These are phyloP conservation scores for Cremastobaeus sp. DNA, from an alignment of 2,888 invertebrate genomes.

Conservation along the genomic window DNA sequence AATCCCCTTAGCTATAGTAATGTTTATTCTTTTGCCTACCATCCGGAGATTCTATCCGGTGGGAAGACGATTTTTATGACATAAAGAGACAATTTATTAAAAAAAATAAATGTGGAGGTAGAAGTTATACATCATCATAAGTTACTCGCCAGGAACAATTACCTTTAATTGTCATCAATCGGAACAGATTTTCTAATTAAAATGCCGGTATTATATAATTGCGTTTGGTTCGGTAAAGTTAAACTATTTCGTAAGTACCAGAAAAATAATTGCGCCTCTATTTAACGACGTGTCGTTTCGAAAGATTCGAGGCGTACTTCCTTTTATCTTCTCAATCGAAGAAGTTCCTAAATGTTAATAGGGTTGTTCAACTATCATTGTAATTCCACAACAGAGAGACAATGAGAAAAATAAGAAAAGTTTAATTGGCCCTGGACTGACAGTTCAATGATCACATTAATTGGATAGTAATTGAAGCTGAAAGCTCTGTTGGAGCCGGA, in stretches of 20 bases:
- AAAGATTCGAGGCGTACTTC: neutral
- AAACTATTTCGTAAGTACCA: neutral
- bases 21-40: no score
- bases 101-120: no score
- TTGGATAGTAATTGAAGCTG: constrained; percentile 48
- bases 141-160: no score
- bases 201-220: no score
- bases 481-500: constrained; percentile 3
- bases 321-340: constrained; percentile 30
- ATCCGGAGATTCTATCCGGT: no score
- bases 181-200: no score
- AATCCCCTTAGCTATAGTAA: no score
- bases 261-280: constrained; percentile 17
- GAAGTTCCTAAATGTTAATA: constrained; percentile 46
- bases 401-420: neutral
- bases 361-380: constrained; percentile 37
- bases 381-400: constrained; percentile 1
- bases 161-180: no score
- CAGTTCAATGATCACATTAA: constrained; percentile 45
- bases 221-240: no score
- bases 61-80: no score
- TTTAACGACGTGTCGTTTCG: constrained; percentile 23
- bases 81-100: no score
- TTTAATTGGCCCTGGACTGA: constrained; percentile 36
- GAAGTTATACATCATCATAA: no score